Conservation (phyloP, 1,140 invertebrate species). For the Acromyrmex heyeri region DNA sequence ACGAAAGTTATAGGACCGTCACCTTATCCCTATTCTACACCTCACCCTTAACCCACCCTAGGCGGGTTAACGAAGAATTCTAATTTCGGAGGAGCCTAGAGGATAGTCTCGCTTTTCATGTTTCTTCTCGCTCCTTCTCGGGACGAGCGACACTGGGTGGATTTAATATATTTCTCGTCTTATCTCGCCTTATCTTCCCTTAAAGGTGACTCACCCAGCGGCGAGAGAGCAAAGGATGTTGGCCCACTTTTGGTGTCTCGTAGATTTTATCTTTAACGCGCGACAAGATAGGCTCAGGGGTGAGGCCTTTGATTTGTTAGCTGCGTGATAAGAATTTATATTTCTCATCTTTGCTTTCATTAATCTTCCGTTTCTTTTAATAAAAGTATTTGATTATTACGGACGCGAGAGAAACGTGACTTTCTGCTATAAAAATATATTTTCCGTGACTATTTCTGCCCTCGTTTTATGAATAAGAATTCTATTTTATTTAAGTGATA, state of each 20-base stretch:
- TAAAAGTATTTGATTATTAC: constrained; percentile 11
- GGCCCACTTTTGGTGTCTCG: constrained; percentile 74
- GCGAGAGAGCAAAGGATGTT: constrained; percentile 75
- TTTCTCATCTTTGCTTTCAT: constrained; percentile 61
- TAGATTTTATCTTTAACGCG: constrained; percentile 80
- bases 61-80: constrained; percentile 73
- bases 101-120: constrained; percentile 60
- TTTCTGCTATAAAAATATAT: background rate
- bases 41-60: background rate
- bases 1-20: constrained; percentile 61
- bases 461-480: background rate
- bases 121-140: constrained; percentile 43
- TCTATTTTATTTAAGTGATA: background rate
- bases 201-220: constrained; percentile 74
- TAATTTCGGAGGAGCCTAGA: constrained; percentile 67
- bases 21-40: constrained; percentile 14
- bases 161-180: constrained; percentile 78
- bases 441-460: background rate
- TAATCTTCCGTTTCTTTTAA: constrained; percentile 57
- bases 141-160: constrained; percentile 61
- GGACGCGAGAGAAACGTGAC: background rate
- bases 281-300: constrained; percentile 75
- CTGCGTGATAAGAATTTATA: constrained; percentile 77
- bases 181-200: constrained; percentile 78
- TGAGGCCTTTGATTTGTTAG: constrained; percentile 78